Conservation (phyloP, 2,797 vertebrate species). For the Pseudochirops cupreus region DNA sequence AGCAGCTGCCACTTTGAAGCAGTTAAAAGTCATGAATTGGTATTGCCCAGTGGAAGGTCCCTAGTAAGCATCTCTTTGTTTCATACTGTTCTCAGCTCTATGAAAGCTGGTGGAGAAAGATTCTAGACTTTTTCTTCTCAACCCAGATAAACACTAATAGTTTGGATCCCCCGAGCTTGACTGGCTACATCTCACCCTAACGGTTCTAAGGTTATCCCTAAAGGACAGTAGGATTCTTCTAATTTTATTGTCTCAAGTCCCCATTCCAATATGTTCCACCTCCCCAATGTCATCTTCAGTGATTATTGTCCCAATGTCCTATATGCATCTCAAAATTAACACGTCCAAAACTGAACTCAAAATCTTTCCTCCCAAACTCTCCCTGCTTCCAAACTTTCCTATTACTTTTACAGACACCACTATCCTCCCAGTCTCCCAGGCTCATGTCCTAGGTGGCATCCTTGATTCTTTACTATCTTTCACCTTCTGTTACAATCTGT, state of each 20-base stretch:
- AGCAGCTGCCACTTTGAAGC: background rate
- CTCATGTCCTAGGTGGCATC: background rate
- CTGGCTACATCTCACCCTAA: background rate
- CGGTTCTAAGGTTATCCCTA: background rate
- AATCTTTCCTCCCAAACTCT: background rate
- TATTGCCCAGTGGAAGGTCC: background rate
- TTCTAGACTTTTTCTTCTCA: background rate
- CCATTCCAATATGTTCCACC: background rate
- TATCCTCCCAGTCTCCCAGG: background rate
- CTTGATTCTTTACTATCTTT: background rate
- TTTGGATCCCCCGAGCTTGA: background rate
- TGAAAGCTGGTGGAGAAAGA: background rate
- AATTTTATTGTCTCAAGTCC: background rate
- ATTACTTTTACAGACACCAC: background rate
- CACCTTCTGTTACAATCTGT: background rate
- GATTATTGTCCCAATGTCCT: background rate
- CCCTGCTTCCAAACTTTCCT: background rate
- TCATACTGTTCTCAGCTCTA: background rate
- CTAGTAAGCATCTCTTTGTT: background rate
- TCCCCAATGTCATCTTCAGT: background rate
- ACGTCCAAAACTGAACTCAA: background rate
- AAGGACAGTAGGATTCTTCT: background rate
- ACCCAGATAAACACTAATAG: background rate
- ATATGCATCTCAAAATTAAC: background rate
- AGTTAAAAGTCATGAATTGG: background rate